Evolutionary conservation across 2,888 invertebrate species (phyloP).

Genomic region (Eristalinus sepulchralis): DNA sequence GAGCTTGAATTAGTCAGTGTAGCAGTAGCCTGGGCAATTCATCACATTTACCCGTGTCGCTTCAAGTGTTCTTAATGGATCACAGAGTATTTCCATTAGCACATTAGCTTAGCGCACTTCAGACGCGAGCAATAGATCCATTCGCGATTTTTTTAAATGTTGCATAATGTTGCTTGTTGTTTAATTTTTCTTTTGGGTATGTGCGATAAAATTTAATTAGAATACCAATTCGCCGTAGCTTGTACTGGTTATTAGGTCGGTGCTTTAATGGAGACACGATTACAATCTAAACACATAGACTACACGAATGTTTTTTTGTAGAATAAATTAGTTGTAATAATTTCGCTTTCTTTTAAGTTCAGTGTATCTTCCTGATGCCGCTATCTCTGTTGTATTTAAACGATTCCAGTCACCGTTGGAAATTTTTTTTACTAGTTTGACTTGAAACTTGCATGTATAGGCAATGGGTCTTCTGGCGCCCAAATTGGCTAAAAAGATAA

Average conservation of each 20-base stretch:
- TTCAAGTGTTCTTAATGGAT: slow-evolving; percentile 6
- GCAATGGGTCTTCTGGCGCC: too few relatives aligned
- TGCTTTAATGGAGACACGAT: neutral
- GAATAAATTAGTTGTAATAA: too few relatives aligned
- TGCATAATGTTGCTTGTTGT: slow-evolving; percentile 1
- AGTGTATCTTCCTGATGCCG: too few relatives aligned
- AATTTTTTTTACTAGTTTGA: too few relatives aligned
- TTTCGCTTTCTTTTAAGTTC: too few relatives aligned
- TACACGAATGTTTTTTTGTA: too few relatives aligned
- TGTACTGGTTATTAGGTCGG: neutral
- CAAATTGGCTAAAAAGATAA: too few relatives aligned
- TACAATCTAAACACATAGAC: neutral
- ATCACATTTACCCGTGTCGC: neutral
- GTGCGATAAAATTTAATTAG: slow-evolving; percentile 37
- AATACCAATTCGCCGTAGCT: neutral
- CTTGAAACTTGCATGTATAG: too few relatives aligned
- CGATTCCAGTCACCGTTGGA: too few relatives aligned
- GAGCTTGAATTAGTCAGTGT: neutral
- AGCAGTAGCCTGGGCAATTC: neutral
- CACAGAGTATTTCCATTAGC: neutral
- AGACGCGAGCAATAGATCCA: neutral
- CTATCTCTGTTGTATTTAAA: too few relatives aligned
- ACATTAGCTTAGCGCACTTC: neutral
- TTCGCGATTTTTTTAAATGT: slow-evolving; percentile 20
- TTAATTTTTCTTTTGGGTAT: neutral